These are phyloP conservation scores for Bolinopsis microptera DNA, from an alignment of 37 sponge, comb jelly and placozoan species.

Conservation along the genomic window DNA sequence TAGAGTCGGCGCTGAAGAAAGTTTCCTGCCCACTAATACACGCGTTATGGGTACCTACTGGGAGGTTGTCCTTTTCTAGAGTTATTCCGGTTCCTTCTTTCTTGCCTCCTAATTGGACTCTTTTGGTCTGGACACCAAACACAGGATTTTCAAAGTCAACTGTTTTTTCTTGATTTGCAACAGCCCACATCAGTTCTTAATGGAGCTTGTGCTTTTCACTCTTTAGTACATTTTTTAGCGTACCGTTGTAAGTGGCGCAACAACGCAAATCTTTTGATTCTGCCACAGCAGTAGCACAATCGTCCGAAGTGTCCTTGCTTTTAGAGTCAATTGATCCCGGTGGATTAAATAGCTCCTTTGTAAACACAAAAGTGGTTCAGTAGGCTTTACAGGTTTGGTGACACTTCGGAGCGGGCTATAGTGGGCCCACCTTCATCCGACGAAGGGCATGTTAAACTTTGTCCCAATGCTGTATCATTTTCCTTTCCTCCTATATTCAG, in stretches of 20 bases:
- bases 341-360: neutral
- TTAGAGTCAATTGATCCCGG: neutral
- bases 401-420: too few species aligned
- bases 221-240: neutral
- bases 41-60: neutral
- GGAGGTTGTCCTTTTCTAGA: neutral
- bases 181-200: neutral
- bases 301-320: too few species aligned
- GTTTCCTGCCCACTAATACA: neutral
- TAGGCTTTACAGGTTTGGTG: too few species aligned
- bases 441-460: too few species aligned
- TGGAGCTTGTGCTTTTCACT: neutral
- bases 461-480: too few species aligned
- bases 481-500: too few species aligned
- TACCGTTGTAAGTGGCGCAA: neutral
- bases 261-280: neutral
- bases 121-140: neutral
- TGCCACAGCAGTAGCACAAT: neutral
- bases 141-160: too few species aligned
- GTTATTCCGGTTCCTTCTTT: neutral
- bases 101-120: neutral
- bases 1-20: neutral
- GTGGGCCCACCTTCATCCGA: too few species aligned
- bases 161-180: neutral
- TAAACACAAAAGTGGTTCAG: neutral